A percentile compares a stretch with the other conserved stretches of the same genome.
These are phyloP conservation scores for Alcis repandata DNA, from an alignment of 2,888 invertebrate genomes.

Conservation along the genomic window DNA sequence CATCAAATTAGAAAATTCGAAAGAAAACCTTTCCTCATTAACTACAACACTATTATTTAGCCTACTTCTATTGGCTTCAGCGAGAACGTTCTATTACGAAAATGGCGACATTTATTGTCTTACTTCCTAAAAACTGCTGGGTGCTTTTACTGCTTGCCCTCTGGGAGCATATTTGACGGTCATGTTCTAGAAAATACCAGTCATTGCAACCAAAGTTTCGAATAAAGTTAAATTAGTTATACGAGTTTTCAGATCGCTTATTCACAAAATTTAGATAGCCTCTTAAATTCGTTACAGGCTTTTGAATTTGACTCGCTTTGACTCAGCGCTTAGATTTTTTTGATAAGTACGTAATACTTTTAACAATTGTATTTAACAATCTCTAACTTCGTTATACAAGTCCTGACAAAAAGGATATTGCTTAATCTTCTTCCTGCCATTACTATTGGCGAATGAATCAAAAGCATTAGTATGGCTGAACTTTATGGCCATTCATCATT, in stretches of 20 bases:
- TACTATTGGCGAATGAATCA: not conserved
- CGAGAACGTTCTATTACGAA: not conserved
- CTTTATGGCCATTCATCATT: too few relatives aligned
- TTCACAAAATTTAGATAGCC: conserved; percentile 21
- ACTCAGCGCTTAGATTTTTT: conserved; percentile 13
- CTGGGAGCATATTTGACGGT: not conserved
- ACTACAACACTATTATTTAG: not conserved
- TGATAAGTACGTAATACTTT: not conserved
- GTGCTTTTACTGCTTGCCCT: not conserved
- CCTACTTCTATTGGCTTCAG: not conserved
- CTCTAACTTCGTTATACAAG: conserved; percentile 5
- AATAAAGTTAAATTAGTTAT: conserved; percentile 16
- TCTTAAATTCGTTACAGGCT: conserved; percentile 31
- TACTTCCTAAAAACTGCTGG: not conserved
- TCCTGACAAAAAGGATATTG: not conserved
- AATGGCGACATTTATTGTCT: not conserved
- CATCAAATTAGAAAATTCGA: too few relatives aligned
- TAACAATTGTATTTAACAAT: not conserved
- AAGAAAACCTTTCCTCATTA: too few relatives aligned
- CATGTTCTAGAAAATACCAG: conserved; percentile 3
- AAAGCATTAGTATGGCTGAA: not conserved
- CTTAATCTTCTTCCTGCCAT: not conserved
- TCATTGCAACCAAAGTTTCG: conserved; percentile 4
- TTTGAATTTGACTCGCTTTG: conserved; percentile 29
- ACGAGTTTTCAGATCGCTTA: conserved; percentile 6